Conservation (phyloP, 1,140 invertebrate genomes). For the Periplaneta americana region DNA sequence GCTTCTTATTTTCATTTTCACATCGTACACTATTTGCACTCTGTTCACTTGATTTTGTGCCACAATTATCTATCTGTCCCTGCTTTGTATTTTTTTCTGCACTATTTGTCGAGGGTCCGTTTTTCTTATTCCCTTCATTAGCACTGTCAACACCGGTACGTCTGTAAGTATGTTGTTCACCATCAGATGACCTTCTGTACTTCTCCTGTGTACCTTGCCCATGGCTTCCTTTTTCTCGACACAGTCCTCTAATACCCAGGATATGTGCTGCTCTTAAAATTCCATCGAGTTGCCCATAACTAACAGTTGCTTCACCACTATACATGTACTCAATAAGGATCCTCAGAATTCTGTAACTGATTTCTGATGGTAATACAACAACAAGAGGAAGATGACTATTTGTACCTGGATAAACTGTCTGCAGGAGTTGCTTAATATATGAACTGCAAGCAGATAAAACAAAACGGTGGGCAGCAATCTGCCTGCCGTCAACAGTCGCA, state of each 20-base stretch:
- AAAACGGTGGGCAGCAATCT: constrained; percentile 80
- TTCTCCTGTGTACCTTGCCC: neutral
- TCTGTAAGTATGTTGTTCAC: neutral
- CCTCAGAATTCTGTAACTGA: constrained; percentile 69
- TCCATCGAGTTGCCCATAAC: constrained; percentile 71
- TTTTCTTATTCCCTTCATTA: neutral
- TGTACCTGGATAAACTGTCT: constrained; percentile 35
- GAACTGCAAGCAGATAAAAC: constrained; percentile 73
- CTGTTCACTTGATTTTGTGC: neutral
- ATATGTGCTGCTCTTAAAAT: constrained; percentile 74
- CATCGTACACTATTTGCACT: neutral
- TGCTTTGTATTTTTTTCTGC: neutral
- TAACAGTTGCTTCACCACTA: constrained; percentile 76
- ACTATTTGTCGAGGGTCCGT: neutral
- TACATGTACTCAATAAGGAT: constrained; percentile 84
- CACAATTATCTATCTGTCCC: neutral
- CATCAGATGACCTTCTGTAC: neutral
- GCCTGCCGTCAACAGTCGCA: constrained; percentile 70
- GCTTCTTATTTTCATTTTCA: neutral
- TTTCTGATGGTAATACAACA: constrained; percentile 73
- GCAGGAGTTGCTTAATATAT: constrained; percentile 50
- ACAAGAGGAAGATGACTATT: constrained; percentile 49
- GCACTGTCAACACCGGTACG: neutral
- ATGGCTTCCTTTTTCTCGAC: constrained; percentile 49
- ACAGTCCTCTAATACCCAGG: constrained; percentile 67